Evolutionary conservation across 2,888 invertebrate species (phyloP).

Genomic region (Eumacrocentrus americanus): DNA sequence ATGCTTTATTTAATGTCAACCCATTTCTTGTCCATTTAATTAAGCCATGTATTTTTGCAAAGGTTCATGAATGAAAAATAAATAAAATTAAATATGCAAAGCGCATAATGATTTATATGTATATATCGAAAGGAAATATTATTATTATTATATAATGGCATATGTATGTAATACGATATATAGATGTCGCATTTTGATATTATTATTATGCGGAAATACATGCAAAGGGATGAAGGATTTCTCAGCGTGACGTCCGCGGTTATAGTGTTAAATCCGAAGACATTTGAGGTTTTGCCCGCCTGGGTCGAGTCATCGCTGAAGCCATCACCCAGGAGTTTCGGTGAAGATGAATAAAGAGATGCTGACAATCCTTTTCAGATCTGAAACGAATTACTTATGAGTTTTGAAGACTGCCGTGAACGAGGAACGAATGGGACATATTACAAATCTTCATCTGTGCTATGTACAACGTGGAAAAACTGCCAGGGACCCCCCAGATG

Average conservation of each 20-base stretch:
- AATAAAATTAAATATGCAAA: no score
- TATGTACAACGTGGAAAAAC: no score
- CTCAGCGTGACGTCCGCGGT: slow-evolving; percentile 14
- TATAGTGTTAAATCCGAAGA: slow-evolving; percentile 2
- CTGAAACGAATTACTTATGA: slow-evolving; percentile 35
- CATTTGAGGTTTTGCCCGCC: slow-evolving; percentile 15
- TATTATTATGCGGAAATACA: no score
- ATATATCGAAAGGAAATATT: no score
- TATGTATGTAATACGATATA: no score
- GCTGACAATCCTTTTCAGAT: slow-evolving; percentile 32
- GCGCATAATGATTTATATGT: no score
- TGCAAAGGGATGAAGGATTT: no score
- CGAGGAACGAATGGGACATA: slow-evolving; percentile 15
- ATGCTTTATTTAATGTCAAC: slow-evolving; percentile 9
- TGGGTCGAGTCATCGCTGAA: slow-evolving; percentile 20
- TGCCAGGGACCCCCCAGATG: no score
- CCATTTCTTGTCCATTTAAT: slow-evolving; percentile 3
- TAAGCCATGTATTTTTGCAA: not conserved
- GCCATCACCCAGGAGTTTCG: slow-evolving; percentile 6
- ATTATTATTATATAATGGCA: no score
- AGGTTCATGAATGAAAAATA: slow-evolving; percentile 17
- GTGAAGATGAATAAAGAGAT: not conserved
- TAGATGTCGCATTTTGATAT: no score
- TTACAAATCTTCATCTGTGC: not conserved
- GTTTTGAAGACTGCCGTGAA: not conserved